Evolutionary conservation across 2,888 invertebrate genomes (phyloP).

Genomic region (Isoperla grammatica): DNA sequence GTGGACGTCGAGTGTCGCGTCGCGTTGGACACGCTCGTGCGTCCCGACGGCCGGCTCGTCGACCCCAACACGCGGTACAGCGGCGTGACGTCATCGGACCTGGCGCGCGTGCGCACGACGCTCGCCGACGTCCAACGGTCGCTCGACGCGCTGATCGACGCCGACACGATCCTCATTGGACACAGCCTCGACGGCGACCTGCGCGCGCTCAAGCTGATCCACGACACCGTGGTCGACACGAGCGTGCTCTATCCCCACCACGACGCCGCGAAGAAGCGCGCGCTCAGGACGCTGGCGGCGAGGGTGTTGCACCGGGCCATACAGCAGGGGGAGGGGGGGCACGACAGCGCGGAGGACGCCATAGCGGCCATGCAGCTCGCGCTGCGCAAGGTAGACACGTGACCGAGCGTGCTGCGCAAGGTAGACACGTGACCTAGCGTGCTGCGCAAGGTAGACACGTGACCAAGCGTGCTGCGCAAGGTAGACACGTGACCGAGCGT

Average conservation of each 20-base stretch:
- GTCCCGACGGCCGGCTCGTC: slow-evolving; percentile 81
- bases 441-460: too few species aligned
- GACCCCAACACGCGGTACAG: slow-evolving; percentile 97
- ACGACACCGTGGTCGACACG: slow-evolving; percentile 88
- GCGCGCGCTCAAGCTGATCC: slow-evolving; percentile 86
- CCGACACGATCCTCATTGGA: slow-evolving; percentile 91
- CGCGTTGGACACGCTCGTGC: slow-evolving; percentile 83
- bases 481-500: too few species aligned
- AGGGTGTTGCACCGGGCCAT: slow-evolving; percentile 88
- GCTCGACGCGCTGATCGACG: slow-evolving; percentile 80
- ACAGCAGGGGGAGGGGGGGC: slow-evolving; percentile 84
- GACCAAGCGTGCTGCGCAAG: too few species aligned
- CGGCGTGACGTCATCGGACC: slow-evolving; percentile 83
- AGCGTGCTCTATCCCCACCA: slow-evolving; percentile 92
- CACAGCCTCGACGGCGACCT: slow-evolving; percentile 97
- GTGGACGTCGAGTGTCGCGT: slow-evolving; percentile 72
- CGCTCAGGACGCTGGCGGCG: slow-evolving; percentile 76
- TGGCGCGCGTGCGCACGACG: slow-evolving; percentile 70
- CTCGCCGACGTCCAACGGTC: slow-evolving; percentile 84
- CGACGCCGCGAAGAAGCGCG: slow-evolving; percentile 88
- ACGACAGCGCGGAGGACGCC: slow-evolving; percentile 97
- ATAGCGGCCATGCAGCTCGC: slow-evolving; percentile 89
- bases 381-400: slow-evolving; percentile 70
- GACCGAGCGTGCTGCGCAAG: too few species aligned
- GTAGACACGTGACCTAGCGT: too few species aligned